Evolutionary conservation across 2,113 vertebrate species (phyloP).

Genomic region (Cervus canadensis): DNA sequence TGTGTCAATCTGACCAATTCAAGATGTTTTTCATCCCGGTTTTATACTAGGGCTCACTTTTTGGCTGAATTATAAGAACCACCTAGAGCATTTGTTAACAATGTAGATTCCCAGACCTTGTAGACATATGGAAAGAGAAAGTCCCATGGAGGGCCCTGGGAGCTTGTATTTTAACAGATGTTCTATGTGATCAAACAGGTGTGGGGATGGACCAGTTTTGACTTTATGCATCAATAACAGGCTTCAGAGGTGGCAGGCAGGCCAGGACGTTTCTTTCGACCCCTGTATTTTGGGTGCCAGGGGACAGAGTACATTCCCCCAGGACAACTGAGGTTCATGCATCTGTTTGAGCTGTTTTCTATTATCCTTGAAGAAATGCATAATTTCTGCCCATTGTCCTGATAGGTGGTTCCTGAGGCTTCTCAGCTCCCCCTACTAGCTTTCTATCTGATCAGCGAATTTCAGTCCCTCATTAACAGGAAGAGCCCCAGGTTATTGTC

Average conservation of each 20-base stretch:
- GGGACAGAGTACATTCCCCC: background rate
- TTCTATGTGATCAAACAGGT: background rate
- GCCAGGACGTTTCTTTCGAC: background rate
- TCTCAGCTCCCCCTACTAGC: background rate
- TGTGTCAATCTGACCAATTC: background rate
- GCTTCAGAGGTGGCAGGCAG: background rate
- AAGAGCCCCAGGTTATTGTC: background rate
- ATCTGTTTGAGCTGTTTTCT: background rate
- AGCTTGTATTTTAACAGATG: background rate
- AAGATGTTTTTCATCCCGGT: background rate
- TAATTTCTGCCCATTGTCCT: background rate
- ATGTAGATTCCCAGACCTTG: background rate
- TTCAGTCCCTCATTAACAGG: background rate
- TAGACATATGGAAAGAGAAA: background rate
- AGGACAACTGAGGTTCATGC: background rate
- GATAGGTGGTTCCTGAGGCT: background rate
- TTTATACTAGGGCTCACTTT: background rate
- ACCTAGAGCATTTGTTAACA: background rate
- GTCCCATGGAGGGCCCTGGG: background rate
- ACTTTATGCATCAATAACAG: background rate
- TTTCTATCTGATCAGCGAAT: background rate
- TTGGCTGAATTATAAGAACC: background rate
- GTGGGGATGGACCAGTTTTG: background rate
- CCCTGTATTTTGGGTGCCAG: background rate
- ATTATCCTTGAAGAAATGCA: background rate